These are phyloP conservation scores for Scatophagus argus DNA, from an alignment of 2,113 vertebrate genomes.

Conservation along the genomic window DNA sequence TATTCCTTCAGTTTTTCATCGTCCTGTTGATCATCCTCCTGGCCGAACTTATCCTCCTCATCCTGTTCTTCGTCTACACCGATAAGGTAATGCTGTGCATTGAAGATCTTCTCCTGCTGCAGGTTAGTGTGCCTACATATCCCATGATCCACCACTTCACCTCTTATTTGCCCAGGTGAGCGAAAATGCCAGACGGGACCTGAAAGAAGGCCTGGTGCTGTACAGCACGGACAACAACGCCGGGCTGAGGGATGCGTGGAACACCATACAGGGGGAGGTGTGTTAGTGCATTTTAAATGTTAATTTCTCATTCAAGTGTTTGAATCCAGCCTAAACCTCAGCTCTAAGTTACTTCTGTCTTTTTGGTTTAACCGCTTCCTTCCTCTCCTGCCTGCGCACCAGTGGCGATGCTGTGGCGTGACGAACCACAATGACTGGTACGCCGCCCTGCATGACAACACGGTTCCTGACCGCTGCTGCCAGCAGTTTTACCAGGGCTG, in stretches of 20 bases:
- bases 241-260: constrained; percentile 95
- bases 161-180: constrained; percentile 86
- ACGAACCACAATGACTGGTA: constrained; percentile 91
- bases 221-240: constrained; percentile 95
- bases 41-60: constrained; percentile 94
- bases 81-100: constrained; percentile 87
- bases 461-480: constrained; percentile 95
- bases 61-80: constrained; percentile 97
- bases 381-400: not conserved
- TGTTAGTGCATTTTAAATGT: not conserved
- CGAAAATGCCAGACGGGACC: constrained; percentile 91
- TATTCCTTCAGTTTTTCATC: constrained; percentile 93
- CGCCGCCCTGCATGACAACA: constrained; percentile 88
- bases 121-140: not conserved
- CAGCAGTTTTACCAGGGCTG: constrained; percentile 90
- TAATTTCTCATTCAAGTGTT: not conserved
- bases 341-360: not conserved
- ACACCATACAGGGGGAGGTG: constrained; percentile 97
- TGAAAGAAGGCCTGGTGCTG: constrained; percentile 93
- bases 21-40: constrained; percentile 94
- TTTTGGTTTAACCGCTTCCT: not conserved
- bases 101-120: not conserved
- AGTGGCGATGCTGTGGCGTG: constrained; percentile 98
- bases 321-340: not conserved
- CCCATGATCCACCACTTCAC: not conserved